phyloP scores from a whole-genome alignment of 2,888 invertebrate species.

The Carterocephalus palaemon region DNA sequence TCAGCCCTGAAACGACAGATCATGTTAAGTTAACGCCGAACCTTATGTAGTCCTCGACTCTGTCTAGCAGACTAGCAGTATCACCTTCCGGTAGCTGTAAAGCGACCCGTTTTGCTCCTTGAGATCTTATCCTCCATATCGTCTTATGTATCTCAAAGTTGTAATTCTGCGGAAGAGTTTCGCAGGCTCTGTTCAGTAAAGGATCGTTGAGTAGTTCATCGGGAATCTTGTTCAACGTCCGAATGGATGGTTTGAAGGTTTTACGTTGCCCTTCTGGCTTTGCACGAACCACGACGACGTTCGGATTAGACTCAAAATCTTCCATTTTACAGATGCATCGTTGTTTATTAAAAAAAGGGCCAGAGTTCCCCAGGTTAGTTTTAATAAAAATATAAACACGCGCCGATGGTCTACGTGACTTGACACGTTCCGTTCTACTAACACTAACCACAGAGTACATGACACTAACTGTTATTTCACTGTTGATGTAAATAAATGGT shows the following conservation, averaged over 20 bases:
- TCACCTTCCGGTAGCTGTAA: slow-evolving; percentile 97
- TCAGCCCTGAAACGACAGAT: slow-evolving; percentile 75
- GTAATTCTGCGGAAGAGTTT: slow-evolving; percentile 93
- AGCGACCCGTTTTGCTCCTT: slow-evolving; percentile 92
- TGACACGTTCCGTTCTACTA: slow-evolving; percentile 37
- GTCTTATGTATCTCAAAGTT: slow-evolving; percentile 99
- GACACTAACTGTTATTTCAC: no score
- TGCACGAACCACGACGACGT: slow-evolving; percentile 85
- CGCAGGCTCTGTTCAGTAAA: slow-evolving; percentile 84
- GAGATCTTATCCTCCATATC: slow-evolving; percentile 94
- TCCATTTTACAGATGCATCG: slow-evolving; percentile 47
- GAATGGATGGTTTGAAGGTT: slow-evolving; percentile 86
- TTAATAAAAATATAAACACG: slow-evolving; percentile 55
- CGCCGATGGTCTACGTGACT: slow-evolving; percentile 73
- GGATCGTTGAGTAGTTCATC: slow-evolving; percentile 87
- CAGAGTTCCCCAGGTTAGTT: slow-evolving; percentile 19
- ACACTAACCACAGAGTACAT: no score
- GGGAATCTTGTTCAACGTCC: slow-evolving; percentile 87
- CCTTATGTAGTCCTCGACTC: no score
- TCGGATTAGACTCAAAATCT: slow-evolving; percentile 52
- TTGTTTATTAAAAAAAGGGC: slow-evolving; percentile 14
- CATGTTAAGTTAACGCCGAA: not conserved
- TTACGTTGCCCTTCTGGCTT: slow-evolving; percentile 85
- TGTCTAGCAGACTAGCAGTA: no score
- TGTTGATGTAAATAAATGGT: no score